Conservation (phyloP, 2,888 invertebrate genomes). For the Troglohyphantes excavatus region DNA sequence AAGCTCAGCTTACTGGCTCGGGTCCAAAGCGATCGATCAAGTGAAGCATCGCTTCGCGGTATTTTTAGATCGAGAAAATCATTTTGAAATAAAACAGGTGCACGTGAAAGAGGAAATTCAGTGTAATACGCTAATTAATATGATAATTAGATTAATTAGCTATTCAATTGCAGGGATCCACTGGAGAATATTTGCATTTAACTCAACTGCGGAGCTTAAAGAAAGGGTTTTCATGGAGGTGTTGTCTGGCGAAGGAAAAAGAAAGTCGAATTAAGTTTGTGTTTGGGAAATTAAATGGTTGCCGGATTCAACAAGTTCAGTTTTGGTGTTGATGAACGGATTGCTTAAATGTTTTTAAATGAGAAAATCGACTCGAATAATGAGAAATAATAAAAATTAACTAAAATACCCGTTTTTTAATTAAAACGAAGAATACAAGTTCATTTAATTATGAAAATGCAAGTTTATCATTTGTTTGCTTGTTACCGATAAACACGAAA, state of each 20-base stretch:
- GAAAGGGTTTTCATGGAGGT: neutral
- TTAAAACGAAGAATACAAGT: too few species aligned
- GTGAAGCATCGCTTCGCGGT: neutral
- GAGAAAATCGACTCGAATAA: too few species aligned
- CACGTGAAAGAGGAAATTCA: constrained; percentile 27
- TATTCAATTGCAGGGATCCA: constrained; percentile 18
- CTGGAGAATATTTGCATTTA: neutral
- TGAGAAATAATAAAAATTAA: too few species aligned
- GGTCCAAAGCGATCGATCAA: neutral
- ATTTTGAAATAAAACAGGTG: constrained; percentile 54
- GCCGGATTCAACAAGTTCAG: neutral
- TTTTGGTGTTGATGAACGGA: neutral
- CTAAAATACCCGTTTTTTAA: too few species aligned
- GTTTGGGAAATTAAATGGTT: neutral
- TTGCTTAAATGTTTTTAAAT: too few species aligned
- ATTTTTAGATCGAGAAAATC: constrained; percentile 18
- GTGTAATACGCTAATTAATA: constrained; percentile 51
- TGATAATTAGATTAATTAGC: constrained; percentile 53
- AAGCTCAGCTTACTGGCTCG: neutral
- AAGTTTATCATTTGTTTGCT: too few species aligned
- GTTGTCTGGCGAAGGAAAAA: neutral
- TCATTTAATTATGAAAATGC: too few species aligned
- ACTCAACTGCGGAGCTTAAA: neutral
- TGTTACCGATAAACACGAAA: too few species aligned
- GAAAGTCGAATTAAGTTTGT: neutral